A percentile compares a stretch with the other conserved stretches of the same genome.
These are phyloP conservation scores for Thomomys bottae DNA, from an alignment of 2,113 vertebrate genomes.

Conservation along the genomic window DNA sequence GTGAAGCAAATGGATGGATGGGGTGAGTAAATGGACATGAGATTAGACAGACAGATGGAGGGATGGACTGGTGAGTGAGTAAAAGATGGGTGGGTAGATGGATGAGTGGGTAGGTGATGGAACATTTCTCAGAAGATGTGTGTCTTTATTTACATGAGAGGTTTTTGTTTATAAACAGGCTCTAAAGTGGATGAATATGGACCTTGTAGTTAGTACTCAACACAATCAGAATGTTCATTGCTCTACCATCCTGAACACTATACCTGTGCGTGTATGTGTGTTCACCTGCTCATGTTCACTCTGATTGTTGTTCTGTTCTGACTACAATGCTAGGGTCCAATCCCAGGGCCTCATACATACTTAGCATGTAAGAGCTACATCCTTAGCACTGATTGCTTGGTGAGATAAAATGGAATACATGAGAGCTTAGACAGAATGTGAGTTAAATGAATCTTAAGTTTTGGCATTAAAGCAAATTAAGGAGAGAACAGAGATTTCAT, in stretches of 20 bases:
- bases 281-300: background rate
- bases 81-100: background rate
- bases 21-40: too few species aligned
- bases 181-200: background rate
- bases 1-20: too few species aligned
- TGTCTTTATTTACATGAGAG: background rate
- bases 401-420: background rate
- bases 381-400: too few species aligned
- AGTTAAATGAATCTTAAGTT: background rate
- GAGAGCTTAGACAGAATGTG: background rate
- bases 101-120: background rate
- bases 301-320: too few species aligned
- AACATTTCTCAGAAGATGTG: background rate
- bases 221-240: background rate
- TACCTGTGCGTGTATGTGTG: background rate
- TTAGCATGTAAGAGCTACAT: background rate
- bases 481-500: background rate
- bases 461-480: background rate
- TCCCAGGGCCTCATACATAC: background rate
- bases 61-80: background rate
- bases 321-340: rapidly evolving
- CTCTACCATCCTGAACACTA: background rate
- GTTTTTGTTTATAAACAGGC: background rate
- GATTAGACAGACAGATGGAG: too few species aligned
- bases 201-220: background rate